These are phyloP conservation scores for Mormyrus lacerda DNA, from an alignment of 2,113 vertebrate species.

Conservation along the genomic window DNA sequence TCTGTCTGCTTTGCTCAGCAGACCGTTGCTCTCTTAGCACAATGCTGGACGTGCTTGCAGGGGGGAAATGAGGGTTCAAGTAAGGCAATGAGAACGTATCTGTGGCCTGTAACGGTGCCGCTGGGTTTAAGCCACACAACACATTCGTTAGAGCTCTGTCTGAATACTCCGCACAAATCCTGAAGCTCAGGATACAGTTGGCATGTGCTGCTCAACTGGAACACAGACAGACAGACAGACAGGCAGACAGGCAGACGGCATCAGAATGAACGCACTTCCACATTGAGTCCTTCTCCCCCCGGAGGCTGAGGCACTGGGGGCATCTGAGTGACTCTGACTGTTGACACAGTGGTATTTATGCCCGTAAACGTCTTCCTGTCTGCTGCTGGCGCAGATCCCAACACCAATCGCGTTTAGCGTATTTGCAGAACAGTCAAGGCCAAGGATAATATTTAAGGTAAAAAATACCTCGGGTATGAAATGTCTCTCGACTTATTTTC, in stretches of 20 bases:
- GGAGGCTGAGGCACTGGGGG: background rate
- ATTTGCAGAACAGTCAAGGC: slow-evolving; percentile 73
- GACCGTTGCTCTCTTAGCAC: background rate
- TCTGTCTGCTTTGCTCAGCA: background rate
- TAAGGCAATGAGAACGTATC: background rate
- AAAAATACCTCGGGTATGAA: slow-evolving; percentile 74
- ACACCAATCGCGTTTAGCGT: slow-evolving; percentile 78
- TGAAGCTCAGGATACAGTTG: background rate
- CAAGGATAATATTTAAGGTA: slow-evolving; percentile 86
- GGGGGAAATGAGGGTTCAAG: background rate
- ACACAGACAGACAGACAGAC: background rate
- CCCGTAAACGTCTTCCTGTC: slow-evolving; percentile 77
- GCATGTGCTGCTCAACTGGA: background rate
- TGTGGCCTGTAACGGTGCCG: background rate
- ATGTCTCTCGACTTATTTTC: slow-evolving; percentile 72
- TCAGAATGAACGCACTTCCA: background rate
- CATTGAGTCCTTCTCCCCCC: background rate
- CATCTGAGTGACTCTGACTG: slow-evolving; percentile 62
- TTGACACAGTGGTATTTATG: slow-evolving; percentile 87
- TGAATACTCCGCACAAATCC: background rate
- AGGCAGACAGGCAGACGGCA: background rate
- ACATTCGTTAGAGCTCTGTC: background rate
- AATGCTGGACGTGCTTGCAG: background rate
- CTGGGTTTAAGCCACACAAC: background rate
- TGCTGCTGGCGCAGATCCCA: slow-evolving; percentile 64